Conservation (phyloP, 2,888 invertebrate species). For the Marasmarcha lunaedactyla region DNA sequence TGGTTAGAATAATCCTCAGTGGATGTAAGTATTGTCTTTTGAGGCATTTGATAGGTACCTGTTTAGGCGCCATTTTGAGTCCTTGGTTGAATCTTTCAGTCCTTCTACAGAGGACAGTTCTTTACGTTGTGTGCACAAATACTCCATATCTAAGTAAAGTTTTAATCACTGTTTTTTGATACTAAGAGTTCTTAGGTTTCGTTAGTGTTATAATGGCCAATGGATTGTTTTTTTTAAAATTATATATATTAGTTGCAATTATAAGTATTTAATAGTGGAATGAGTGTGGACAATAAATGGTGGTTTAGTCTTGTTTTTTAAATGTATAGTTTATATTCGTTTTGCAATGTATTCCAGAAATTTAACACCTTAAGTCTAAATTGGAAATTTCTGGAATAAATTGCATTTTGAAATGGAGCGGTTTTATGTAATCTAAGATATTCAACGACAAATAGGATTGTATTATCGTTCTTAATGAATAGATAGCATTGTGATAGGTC, state of each 20-base stretch:
- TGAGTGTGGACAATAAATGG: conserved; percentile 61
- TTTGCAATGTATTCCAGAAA: conserved; percentile 9
- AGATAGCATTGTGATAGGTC: conserved; percentile 40
- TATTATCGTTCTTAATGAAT: conserved; percentile 1
- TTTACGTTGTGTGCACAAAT: conserved; percentile 50
- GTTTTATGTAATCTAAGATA: background rate
- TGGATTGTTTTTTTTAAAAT: conserved; percentile 26
- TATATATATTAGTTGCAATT: conserved; percentile 50
- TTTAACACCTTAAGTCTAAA: conserved; percentile 2
- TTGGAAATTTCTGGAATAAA: background rate
- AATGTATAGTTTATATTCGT: background rate
- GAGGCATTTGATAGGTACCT: conserved; percentile 5
- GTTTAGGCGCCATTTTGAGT: conserved; percentile 16
- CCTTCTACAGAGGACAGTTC: background rate
- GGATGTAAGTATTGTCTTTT: conserved; percentile 8
- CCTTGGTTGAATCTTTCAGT: conserved; percentile 9
- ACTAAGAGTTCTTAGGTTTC: conserved; percentile 27
- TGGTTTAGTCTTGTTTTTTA: conserved; percentile 33
- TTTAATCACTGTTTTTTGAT: conserved; percentile 48
- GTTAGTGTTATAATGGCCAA: conserved; percentile 26
- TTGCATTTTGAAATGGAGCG: no score
- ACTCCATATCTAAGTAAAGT: conserved; percentile 42
- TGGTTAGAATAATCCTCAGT: conserved; percentile 21
- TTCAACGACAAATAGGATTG: background rate
- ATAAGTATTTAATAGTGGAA: conserved; percentile 47